Percentiles rank a stretch among this genome's conserved stretches.
Conservation (phyloP, 2,113 vertebrate genomes). For the Tichodroma muraria region DNA sequence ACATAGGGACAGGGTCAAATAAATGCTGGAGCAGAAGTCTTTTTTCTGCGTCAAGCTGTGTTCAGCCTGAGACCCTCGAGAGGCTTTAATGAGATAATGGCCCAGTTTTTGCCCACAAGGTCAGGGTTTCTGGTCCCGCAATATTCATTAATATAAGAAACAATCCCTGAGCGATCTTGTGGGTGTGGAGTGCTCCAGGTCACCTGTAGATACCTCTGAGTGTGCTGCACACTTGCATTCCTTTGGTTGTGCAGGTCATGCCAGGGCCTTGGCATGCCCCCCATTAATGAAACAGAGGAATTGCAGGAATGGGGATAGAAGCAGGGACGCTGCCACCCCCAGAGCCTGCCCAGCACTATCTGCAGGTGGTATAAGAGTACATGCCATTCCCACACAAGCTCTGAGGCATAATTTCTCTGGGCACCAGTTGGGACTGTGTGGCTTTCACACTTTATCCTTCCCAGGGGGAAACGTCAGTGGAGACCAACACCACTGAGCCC, state of each 20-base stretch:
- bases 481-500: conserved; percentile 70
- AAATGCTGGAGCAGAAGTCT: neutral
- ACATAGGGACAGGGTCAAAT: neutral
- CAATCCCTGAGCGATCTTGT: neutral
- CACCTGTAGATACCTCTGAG: neutral
- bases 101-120: neutral
- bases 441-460: neutral
- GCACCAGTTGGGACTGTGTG: fast-evolving
- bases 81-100: neutral
- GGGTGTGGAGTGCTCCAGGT: neutral
- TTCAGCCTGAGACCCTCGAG: neutral
- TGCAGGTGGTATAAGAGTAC: neutral
- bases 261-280: neutral
- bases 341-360: neutral
- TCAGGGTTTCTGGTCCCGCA: neutral
- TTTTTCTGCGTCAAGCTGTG: neutral
- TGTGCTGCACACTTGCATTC: neutral
- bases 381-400: neutral
- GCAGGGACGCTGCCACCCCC: neutral
- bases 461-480: conserved; percentile 88
- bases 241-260: neutral
- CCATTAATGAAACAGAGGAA: neutral
- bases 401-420: neutral
- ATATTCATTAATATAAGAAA: neutral
- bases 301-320: neutral